Evolutionary conservation across 92 coral and sea anemone species (phyloP).

Genomic region (Blastomussa wellsi): DNA sequence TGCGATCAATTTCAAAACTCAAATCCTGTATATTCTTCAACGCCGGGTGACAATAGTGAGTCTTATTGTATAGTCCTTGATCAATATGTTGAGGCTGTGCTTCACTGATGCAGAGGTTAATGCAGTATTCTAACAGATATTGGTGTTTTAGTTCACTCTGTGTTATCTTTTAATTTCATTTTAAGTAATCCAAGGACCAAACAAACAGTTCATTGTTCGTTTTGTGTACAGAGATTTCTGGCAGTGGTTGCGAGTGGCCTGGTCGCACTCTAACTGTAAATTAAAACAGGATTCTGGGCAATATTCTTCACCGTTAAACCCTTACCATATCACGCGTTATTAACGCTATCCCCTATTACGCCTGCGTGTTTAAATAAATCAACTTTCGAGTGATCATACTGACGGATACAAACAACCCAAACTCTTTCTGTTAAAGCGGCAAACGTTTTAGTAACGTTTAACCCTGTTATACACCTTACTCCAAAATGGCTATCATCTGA

Average conservation of each 20-base stretch:
- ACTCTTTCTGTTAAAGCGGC: constrained; percentile 31
- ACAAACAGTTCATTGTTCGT: too few relatives aligned
- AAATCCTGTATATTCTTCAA: too few relatives aligned
- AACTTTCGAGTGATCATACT: constrained; percentile 45
- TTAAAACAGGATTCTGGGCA: neutral
- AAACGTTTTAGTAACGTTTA: constrained; percentile 34
- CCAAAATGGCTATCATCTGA: too few relatives aligned
- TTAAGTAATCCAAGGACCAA: too few relatives aligned
- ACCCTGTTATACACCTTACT: too few relatives aligned
- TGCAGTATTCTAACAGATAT: too few relatives aligned
- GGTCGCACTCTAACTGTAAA: neutral
- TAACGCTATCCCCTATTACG: too few relatives aligned
- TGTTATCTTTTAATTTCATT: too few relatives aligned
- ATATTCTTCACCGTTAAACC: constrained; percentile 5
- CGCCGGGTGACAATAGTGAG: neutral
- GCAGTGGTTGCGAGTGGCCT: neutral
- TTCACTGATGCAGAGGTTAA: neutral
- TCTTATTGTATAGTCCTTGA: neutral
- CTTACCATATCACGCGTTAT: too few relatives aligned
- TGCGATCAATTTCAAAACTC: too few relatives aligned
- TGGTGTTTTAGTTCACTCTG: neutral
- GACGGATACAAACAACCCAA: constrained; percentile 42
- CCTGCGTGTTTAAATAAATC: constrained; percentile 33
- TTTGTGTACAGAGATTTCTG: neutral
- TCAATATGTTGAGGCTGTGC: neutral